These are phyloP conservation scores for Sinotaia quadrata DNA, from an alignment of 2,888 invertebrate species.

Conservation along the genomic window DNA sequence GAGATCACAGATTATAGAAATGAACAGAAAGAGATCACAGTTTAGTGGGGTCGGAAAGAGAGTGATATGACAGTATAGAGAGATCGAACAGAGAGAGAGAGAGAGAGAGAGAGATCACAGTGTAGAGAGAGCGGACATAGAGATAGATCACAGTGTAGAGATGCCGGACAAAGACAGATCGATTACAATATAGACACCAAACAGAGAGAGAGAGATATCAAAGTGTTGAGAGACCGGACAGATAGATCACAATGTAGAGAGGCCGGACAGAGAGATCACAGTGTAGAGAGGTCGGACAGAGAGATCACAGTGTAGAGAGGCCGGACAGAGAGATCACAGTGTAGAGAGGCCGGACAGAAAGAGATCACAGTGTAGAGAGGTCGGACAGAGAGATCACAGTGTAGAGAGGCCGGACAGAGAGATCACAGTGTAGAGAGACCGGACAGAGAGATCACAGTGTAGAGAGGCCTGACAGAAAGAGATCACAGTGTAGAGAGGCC, in stretches of 20 bases:
- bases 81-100: background rate
- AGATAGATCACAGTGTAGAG: too few relatives aligned
- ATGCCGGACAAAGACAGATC: too few relatives aligned
- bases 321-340: too few relatives aligned
- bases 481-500: background rate
- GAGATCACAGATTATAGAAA: background rate
- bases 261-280: too few relatives aligned
- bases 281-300: too few relatives aligned
- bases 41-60: constrained; percentile 2
- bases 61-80: constrained; percentile 4
- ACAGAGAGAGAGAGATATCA: too few relatives aligned
- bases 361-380: background rate
- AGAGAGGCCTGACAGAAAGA: background rate
- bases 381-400: background rate
- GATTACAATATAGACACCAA: too few relatives aligned
- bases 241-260: too few relatives aligned
- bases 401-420: background rate
- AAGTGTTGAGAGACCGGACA: too few relatives aligned
- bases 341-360: background rate
- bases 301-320: too few relatives aligned
- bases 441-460: background rate
- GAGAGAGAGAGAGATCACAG: constrained; percentile 16
- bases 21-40: constrained; percentile 16
- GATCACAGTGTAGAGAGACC: background rate
- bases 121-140: constrained; percentile 7